Conservation (phyloP, 2,797 vertebrate genomes). For the Melanotaenia nigrans region DNA sequence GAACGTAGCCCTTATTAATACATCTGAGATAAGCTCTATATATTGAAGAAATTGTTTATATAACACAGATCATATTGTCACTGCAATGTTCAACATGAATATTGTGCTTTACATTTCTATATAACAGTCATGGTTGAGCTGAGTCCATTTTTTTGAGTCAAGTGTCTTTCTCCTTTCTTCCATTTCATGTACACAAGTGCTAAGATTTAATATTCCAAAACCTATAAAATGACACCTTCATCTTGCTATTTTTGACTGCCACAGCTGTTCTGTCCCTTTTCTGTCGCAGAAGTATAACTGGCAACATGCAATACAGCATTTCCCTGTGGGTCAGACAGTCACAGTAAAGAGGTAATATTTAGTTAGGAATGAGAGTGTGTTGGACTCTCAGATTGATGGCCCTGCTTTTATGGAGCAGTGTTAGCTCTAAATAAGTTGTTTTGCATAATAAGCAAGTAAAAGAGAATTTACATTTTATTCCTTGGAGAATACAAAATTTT, state of each 20-base stretch:
- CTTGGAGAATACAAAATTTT: neutral
- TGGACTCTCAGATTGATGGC: conserved; percentile 39
- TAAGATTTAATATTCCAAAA: no score
- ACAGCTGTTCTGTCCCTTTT: no score
- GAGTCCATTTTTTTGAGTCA: no score
- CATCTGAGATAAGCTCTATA: neutral
- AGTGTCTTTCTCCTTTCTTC: no score
- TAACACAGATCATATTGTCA: neutral
- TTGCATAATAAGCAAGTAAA: conserved; percentile 37
- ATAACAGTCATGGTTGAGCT: no score
- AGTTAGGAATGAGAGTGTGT: neutral
- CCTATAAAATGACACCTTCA: no score
- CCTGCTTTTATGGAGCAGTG: neutral
- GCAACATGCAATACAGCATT: neutral
- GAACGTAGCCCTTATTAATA: neutral
- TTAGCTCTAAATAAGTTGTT: conserved; percentile 2
- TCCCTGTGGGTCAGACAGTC: neutral
- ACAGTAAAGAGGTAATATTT: neutral
- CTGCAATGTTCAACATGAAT: no score
- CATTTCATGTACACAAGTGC: no score
- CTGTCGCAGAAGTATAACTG: neutral
- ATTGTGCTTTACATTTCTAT: neutral
- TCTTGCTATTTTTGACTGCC: no score
- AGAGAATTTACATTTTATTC: neutral
- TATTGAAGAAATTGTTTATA: neutral